phyloP scores from a whole-genome alignment of 2,797 vertebrate species.

The Chrosomus eos region DNA sequence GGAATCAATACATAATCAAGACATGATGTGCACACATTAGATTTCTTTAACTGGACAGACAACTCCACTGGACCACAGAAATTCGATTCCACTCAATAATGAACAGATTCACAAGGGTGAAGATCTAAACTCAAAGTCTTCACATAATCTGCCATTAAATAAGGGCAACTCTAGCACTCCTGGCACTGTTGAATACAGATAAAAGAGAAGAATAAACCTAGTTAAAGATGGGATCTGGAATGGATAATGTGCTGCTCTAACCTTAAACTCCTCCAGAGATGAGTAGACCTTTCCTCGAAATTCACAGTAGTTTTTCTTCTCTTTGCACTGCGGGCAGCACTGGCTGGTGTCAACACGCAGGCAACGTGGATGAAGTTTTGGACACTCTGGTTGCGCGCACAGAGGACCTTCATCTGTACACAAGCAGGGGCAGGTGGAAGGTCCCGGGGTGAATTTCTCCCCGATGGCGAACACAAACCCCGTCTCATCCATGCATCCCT shows the following conservation, averaged over 20 bases:
- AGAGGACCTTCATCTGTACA: slow-evolving; percentile 98
- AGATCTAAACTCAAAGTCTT: slow-evolving; percentile 29
- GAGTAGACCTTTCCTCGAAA: slow-evolving; percentile 93
- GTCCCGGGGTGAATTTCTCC: slow-evolving; percentile 94
- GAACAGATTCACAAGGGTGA: slow-evolving; percentile 38
- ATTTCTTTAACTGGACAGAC: slow-evolving; percentile 58
- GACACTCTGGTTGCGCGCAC: slow-evolving; percentile 94
- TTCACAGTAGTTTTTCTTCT: slow-evolving; percentile 96
- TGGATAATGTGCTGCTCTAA: slow-evolving; percentile 74
- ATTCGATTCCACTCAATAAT: slow-evolving; percentile 56
- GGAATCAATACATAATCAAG: slow-evolving; percentile 61
- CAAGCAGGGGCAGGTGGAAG: slow-evolving; percentile 94
- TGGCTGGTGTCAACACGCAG: slow-evolving; percentile 95
- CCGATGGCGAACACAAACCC: slow-evolving; percentile 97
- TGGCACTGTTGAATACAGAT: slow-evolving; percentile 10
- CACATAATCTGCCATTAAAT: slow-evolving; percentile 34
- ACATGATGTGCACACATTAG: slow-evolving; percentile 55
- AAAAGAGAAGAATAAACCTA: slow-evolving; percentile 7
- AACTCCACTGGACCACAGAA: slow-evolving; percentile 57
- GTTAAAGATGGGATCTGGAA: slow-evolving; percentile 7
- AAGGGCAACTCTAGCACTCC: slow-evolving; percentile 13
- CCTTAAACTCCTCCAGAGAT: slow-evolving; percentile 96
- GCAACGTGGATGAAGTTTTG: slow-evolving; percentile 93
- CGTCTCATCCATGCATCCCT: slow-evolving; percentile 97
- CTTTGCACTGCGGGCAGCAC: slow-evolving; percentile 97